Conservation (phyloP, 2,888 invertebrate genomes). For the Oscheius sp. region DNA sequence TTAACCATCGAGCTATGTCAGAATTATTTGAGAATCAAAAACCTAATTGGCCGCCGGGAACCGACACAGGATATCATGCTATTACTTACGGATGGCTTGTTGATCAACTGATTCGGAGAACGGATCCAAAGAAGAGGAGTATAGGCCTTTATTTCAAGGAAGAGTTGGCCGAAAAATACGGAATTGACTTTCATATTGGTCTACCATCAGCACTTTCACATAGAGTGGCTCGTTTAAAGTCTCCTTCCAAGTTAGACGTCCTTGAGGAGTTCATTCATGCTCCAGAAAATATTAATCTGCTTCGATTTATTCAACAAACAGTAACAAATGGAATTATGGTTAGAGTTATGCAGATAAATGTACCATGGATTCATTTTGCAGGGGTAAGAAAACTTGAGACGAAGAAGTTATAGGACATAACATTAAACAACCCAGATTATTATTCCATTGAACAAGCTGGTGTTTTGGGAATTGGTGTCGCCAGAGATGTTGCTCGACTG, state of each 20-base stretch:
- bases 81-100: slow-evolving; percentile 70
- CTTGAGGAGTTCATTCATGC: slow-evolving; percentile 36
- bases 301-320: slow-evolving; percentile 29
- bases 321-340: slow-evolving; percentile 33
- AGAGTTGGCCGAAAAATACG: slow-evolving; percentile 40
- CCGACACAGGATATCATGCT: slow-evolving; percentile 70
- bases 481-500: slow-evolving; percentile 54
- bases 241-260: slow-evolving; percentile 43
- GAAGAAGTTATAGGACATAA: slow-evolving; percentile 45
- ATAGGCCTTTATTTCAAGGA: slow-evolving; percentile 67
- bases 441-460: slow-evolving; percentile 59
- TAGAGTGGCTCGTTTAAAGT: slow-evolving; percentile 52
- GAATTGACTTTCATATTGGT: slow-evolving; percentile 57
- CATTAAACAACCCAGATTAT: slow-evolving; percentile 62
- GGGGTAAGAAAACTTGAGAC: not conserved
- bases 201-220: slow-evolving; percentile 47
- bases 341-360: slow-evolving; percentile 29
- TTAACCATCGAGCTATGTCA: slow-evolving; percentile 68
- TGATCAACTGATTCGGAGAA: slow-evolving; percentile 65
- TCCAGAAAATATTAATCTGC: slow-evolving; percentile 36
- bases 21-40: slow-evolving; percentile 65
- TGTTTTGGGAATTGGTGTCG: slow-evolving; percentile 57
- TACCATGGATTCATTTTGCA: slow-evolving; percentile 42
- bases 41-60: slow-evolving; percentile 69
- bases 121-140: slow-evolving; percentile 69